Conservation (phyloP, 2,888 invertebrate species). For the Heliconius ethilla region DNA sequence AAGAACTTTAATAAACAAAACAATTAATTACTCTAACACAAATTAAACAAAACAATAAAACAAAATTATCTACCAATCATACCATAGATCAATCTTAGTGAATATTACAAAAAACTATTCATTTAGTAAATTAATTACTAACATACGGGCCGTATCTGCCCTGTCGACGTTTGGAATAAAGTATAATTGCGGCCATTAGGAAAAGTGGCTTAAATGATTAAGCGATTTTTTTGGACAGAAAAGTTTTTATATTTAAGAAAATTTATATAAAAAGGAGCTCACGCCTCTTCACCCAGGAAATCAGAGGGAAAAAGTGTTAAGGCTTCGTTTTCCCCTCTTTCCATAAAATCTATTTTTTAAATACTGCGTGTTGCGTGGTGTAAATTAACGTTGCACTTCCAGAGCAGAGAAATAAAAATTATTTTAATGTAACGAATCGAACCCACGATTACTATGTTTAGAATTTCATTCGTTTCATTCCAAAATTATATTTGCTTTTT, state of each 20-base stretch:
- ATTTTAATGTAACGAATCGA: background rate
- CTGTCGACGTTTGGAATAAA: conserved; percentile 40
- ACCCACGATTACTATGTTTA: no score
- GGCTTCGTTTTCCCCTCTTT: background rate
- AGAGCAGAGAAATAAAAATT: background rate
- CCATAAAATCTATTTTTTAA: background rate
- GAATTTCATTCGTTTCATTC: no score
- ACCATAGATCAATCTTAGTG: conserved; percentile 44
- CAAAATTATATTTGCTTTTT: no score
- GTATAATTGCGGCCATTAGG: conserved; percentile 30
- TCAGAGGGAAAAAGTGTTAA: background rate
- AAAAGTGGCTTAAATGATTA: conserved; percentile 1
- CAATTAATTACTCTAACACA: background rate
- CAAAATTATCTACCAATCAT: conserved; percentile 12
- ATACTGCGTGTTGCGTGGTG: background rate
- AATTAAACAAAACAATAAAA: conserved; percentile 5
- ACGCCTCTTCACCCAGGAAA: no score
- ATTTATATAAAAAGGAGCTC: no score
- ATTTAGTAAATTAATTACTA: conserved; percentile 57
- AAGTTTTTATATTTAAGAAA: no score
- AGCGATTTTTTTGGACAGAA: background rate
- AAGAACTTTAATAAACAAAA: background rate
- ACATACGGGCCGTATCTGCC: conserved; percentile 39
- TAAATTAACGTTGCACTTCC: background rate
- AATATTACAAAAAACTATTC: conserved; percentile 40